Conservation (phyloP, 2,888 invertebrate genomes). For the Hanleya hanleyi region DNA sequence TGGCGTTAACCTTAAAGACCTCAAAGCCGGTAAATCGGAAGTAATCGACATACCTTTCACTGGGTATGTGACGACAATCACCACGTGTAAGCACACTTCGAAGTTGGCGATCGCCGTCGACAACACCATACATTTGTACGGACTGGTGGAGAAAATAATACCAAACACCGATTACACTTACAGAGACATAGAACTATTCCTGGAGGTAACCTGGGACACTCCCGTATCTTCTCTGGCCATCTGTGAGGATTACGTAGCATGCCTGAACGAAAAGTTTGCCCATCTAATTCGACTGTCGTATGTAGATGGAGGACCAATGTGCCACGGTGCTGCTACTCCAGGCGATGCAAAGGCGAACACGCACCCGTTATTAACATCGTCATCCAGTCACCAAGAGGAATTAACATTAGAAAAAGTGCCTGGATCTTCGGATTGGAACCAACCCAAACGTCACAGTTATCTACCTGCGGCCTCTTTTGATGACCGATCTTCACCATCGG, state of each 20-base stretch:
- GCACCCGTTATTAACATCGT: too few species aligned
- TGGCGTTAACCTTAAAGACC: conserved; percentile 75
- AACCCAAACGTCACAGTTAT: too few species aligned
- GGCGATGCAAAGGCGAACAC: too few species aligned
- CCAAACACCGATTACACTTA: conserved; percentile 50
- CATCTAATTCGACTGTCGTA: not conserved
- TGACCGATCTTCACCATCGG: too few species aligned
- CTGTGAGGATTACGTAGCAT: conserved; percentile 82
- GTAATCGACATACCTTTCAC: conserved; percentile 84
- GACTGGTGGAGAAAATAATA: conserved; percentile 55
- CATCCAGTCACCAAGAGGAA: too few species aligned
- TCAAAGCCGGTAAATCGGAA: conserved; percentile 74
- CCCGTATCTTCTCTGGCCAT: conserved; percentile 77
- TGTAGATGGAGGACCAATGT: too few species aligned
- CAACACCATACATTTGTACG: conserved; percentile 77
- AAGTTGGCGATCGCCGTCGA: conserved; percentile 74
- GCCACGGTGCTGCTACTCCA: too few species aligned
- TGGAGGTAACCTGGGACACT: conserved; percentile 81
- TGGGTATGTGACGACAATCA: conserved; percentile 75
- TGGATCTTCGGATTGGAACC: too few species aligned
- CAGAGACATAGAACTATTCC: conserved; percentile 70
- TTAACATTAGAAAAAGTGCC: too few species aligned
- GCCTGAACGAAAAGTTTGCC: conserved; percentile 47
- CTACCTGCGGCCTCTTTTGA: too few species aligned
- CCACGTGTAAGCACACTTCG: conserved; percentile 66